Base-by-base conservation (phyloP, 2,797 vertebrate genomes). In the Danio tinwini region DNA sequence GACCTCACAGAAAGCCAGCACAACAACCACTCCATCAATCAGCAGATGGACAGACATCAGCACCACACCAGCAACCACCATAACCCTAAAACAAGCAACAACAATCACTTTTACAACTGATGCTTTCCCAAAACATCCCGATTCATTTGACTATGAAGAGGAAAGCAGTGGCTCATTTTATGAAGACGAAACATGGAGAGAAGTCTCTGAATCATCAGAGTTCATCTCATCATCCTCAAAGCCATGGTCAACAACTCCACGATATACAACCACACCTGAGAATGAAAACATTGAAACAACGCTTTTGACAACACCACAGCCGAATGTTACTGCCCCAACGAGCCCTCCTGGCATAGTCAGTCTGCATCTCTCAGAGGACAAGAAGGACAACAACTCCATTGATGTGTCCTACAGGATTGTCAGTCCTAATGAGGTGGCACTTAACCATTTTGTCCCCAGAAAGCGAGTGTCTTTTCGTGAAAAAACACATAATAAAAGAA, bases 401-500 rank as follows among this genome's bases (percentile, higher is more conserved):
- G 95, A 96, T 0, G 91, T 95, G 4, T 92, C 92, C 29, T 96
- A 96, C 78, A 91, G 91, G 87, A 90, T 95, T 0, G 89, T 93
- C 0, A 90, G 92, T 29, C 6, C 92, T 75, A 86, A 93, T 0
- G 94, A 96, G 55, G 86, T 90, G 2, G 79, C 88, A 1, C 93
- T 92, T 39, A 95, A 92, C 86, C 90, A 94, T 86, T 91, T 96
- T 86, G 94, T 95, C 61, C 91, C 92, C 3, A 92, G 88, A 84
- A 93, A 92, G 84, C 92, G 87, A 37, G 74, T 72, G 11, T 88
- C 87, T 11, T 88, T 90, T 0, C 92, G 92, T 0, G 96, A 98
- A 90, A 95, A 91, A 91, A 99, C 96, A 3, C 96, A 94, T 83
- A 98, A 98, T 93, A 95, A 94, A 89, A 93, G 97, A 74, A 98